Percentiles rank a stretch among this genome's conserved stretches.
Conservation (phyloP, 2,113 vertebrate genomes). For the Isurus oxyrinchus region DNA sequence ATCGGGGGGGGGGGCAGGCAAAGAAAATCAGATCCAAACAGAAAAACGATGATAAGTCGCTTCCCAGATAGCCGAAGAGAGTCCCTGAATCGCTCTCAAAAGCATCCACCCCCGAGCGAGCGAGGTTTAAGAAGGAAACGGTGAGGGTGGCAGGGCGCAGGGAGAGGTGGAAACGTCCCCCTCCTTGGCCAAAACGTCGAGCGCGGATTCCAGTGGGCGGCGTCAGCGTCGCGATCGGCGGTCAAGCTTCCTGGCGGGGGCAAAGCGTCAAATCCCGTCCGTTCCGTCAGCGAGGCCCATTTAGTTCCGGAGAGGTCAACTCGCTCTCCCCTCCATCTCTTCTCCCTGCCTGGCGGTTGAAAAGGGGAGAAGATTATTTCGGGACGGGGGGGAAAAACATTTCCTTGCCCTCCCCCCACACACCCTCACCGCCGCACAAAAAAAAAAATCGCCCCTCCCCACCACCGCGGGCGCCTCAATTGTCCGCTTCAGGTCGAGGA, state of each 20-base stretch:
- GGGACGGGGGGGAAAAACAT: too few species aligned
- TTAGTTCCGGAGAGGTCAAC: background rate
- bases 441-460: too few species aligned
- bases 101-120: background rate
- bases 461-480: too few species aligned
- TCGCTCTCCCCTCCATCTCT: background rate
- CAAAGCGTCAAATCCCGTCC: background rate
- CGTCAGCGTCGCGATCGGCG: background rate
- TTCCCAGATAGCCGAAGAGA: background rate
- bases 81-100: background rate
- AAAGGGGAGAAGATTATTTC: background rate
- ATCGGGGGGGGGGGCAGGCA: too few species aligned
- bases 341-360: background rate
- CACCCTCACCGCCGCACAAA: too few species aligned
- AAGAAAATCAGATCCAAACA: too few species aligned
- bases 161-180: background rate
- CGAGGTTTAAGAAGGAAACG: background rate
- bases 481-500: too few species aligned
- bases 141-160: background rate
- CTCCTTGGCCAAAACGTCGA: background rate
- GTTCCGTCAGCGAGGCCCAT: background rate
- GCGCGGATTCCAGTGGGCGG: background rate
- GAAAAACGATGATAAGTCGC: too few species aligned
- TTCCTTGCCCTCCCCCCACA: too few species aligned
- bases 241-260: background rate